Conservation (phyloP, 2,888 invertebrate species). For the Linnaemya vulpina region DNA sequence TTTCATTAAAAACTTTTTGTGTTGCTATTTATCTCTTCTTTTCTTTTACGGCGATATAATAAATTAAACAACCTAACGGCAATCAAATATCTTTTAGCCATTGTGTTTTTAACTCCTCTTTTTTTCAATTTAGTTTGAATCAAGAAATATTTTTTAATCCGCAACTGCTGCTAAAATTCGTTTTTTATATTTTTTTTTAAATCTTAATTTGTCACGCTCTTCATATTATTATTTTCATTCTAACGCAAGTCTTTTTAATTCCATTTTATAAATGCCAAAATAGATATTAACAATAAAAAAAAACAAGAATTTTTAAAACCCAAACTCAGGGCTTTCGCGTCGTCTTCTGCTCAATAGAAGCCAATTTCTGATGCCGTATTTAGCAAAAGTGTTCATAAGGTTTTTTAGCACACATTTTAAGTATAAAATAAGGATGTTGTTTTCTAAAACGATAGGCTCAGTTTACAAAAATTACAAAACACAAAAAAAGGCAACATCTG, state of each 20-base stretch:
- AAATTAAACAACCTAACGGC: background rate
- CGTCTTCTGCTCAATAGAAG: background rate
- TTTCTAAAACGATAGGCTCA: too few relatives aligned
- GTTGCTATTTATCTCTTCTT: background rate
- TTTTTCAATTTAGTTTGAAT: background rate
- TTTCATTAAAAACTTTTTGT: background rate
- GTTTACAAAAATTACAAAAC: too few relatives aligned
- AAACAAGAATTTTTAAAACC: constrained; percentile 2
- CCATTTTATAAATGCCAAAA: background rate
- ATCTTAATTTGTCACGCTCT: background rate
- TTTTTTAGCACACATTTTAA: too few relatives aligned
- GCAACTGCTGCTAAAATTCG: background rate
- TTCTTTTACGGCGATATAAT: background rate
- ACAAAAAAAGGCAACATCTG: too few relatives aligned
- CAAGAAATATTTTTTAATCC: background rate
- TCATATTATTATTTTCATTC: background rate
- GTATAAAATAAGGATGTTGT: too few relatives aligned
- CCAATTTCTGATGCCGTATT: too few relatives aligned
- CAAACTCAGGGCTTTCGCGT: too few relatives aligned
- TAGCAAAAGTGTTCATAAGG: too few relatives aligned
- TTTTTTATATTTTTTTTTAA: background rate
- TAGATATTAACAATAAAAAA: background rate
- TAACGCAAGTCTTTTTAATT: background rate
- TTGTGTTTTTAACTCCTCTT: background rate
- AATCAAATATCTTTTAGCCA: background rate